phyloP scores from a whole-genome alignment of 2,888 invertebrate species.

The Ophion ventricosus region DNA sequence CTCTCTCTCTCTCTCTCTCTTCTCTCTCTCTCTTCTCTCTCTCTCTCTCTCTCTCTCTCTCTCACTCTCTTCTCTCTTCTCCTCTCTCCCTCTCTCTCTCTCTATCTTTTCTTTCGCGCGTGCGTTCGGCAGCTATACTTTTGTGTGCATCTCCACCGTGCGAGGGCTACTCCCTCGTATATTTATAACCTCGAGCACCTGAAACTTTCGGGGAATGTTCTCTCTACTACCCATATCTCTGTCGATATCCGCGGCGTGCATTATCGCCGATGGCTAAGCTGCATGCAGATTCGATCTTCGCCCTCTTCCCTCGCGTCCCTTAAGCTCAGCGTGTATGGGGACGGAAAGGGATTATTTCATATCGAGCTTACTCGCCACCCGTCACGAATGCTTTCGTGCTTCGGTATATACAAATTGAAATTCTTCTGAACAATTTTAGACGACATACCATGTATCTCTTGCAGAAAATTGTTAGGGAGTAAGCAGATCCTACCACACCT shows the following conservation, averaged over 20 bases:
- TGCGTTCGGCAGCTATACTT: conserved; percentile 47
- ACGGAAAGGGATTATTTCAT: not conserved
- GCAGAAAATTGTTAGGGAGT: no score
- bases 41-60: no score
- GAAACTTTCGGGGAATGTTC: conserved; percentile 42
- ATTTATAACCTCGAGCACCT: conserved; percentile 47
- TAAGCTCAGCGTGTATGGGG: conserved; percentile 15
- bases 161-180: conserved; percentile 35
- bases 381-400: not conserved
- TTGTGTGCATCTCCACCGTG: conserved; percentile 5
- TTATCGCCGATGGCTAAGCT: conserved; percentile 57
- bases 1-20: conserved; percentile 10
- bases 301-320: conserved; percentile 9
- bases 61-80: no score
- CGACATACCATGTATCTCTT: not conserved
- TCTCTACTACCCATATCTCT: conserved; percentile 37
- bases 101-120: not conserved
- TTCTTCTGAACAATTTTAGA: not conserved
- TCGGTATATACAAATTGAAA: not conserved
- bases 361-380: not conserved
- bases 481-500: no score
- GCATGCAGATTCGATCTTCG: conserved; percentile 53
- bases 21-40: no score
- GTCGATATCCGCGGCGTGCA: conserved; percentile 43
- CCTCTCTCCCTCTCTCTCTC: no score